Base-by-base conservation (phyloP, 1,140 invertebrate genomes). In the Lordiphosa stackelbergi region DNA sequence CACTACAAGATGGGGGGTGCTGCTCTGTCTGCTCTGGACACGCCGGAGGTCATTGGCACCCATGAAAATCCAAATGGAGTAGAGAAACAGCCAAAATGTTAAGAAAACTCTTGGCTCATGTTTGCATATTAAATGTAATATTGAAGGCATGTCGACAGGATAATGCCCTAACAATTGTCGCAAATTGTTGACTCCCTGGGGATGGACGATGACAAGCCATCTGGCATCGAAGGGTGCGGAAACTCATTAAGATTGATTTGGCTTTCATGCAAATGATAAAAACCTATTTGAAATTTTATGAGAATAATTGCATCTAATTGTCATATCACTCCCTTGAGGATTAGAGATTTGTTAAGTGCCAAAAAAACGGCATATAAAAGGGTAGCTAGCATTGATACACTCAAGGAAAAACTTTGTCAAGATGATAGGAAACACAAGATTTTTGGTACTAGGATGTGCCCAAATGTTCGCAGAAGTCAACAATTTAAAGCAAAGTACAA, bases 261-360 rank as follows among this genome's bases (percentile, higher is more conserved):
- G 36, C 19, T 56, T 48, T 64, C 61, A 66, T 65, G 52, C 11
- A 58, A 66, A 52, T 41, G 41, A 47, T 36, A 68, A 68, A 68
- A 34, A 8, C 1, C 3, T 63, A 59, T 66, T 58, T 47, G 54
- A 65, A 62, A 54, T 68, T 54, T 73, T 73, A 68, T 73, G 53
- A 68, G 73, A 73, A 47, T 66, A 72, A 72, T 72, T 73, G 62
- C 69, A 62, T 53, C 52, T 73, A 72, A 73, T 62, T 61, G 49
- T 52, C 38, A 46, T 45, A 62, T 24, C 11, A 10, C 1, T 36
- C 7, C 47, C 54, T 55, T 9, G 46, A 42, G 28, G 28, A 31
- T 31, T 31, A 31, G 22, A 24, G 22, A 24, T 24, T 5, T 24
- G 22, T 24, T 5, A 24, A 24, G 22, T 24, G 22, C 5, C 22